Base-by-base conservation (phyloP, 2,797 vertebrate species). In the Rhincodon typus region DNA sequence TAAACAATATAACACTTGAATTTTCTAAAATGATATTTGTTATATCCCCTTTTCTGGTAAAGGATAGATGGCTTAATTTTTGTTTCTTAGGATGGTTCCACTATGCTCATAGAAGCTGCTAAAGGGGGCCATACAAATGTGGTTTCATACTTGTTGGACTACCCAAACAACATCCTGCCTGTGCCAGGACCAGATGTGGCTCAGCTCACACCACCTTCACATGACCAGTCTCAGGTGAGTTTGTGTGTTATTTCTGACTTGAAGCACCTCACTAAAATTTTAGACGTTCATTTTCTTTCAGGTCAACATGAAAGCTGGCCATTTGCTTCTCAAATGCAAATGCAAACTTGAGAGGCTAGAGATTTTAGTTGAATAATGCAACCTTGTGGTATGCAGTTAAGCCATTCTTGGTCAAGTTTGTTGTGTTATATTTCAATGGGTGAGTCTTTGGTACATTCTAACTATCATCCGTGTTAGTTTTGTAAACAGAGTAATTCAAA, bases 41-140 rank as follows among this genome's bases (percentile, higher is more conserved):
- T 50, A 50, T 50, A 69, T 69, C 67, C 67, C 19, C 62, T 93
- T 42, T 93, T 42, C 25, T 93, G 27, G 53, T 21, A 95, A 72
- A 91, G 21, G n/a, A 53, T 25, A 95, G 30, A 17, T 4, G 38
- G 50, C 74, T 77, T 13, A 0, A 93, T 6, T 7, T 23, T 0
- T 95, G 96, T 95, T 96, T 94, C 96, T 96, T 72, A 99, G 99
- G 99, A 99, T 98, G 99, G 99, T 96, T 99, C 99, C 74, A 99
- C 99, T 86, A 99, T 99, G 99, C 98, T 99, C 96, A 99, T 99
- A 96, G 99, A 99, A 98, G 99, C 99, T 96, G 99, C 99, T 98
- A 99, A 99, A 97, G 99, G 99, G 96, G 99, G 99, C 96, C 99
- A 99, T 97, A 99, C 99, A 96, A 99, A 99, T 96, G 99, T 99